Conservation (phyloP, 1,140 invertebrate species). For the Nasonia longicornis region DNA sequence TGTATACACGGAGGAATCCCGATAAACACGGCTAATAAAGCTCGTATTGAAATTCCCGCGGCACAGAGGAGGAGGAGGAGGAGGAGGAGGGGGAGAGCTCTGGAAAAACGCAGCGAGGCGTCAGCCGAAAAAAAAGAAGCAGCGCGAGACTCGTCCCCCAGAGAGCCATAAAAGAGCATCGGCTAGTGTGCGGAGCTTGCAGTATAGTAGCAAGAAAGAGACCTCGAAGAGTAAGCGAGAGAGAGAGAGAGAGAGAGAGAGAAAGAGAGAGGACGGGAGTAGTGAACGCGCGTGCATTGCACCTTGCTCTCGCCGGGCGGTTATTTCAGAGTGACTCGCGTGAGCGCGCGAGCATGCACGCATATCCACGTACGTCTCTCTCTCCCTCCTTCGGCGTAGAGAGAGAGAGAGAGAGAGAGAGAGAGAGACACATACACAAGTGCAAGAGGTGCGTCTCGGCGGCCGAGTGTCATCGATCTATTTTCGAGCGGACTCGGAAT, state of each 20-base stretch:
- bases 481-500: slow-evolving; percentile 38
- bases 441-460: neutral
- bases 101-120: too few species aligned
- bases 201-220: slow-evolving; percentile 12
- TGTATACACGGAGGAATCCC: too few species aligned
- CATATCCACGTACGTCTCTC: slow-evolving; percentile 9
- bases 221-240: neutral
- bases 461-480: slow-evolving; percentile 46
- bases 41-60: neutral
- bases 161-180: slow-evolving; percentile 21
- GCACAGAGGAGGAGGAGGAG: too few species aligned
- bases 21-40: neutral
- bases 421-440: neutral
- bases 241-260: slow-evolving; percentile 42
- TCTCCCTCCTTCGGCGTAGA: neutral
- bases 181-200: slow-evolving; percentile 31
- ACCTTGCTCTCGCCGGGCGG: slow-evolving; percentile 29
- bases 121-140: too few species aligned
- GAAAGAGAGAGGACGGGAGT: slow-evolving; percentile 25
- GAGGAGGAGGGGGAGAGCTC: too few species aligned
- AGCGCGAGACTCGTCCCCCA: neutral
- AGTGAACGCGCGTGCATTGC: slow-evolving; percentile 38
- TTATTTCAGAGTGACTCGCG: slow-evolving; percentile 46
- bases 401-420: neutral
- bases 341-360: slow-evolving; percentile 35